phyloP scores from a whole-genome alignment of 1,140 invertebrate genomes.

The Drosophila sproati region DNA sequence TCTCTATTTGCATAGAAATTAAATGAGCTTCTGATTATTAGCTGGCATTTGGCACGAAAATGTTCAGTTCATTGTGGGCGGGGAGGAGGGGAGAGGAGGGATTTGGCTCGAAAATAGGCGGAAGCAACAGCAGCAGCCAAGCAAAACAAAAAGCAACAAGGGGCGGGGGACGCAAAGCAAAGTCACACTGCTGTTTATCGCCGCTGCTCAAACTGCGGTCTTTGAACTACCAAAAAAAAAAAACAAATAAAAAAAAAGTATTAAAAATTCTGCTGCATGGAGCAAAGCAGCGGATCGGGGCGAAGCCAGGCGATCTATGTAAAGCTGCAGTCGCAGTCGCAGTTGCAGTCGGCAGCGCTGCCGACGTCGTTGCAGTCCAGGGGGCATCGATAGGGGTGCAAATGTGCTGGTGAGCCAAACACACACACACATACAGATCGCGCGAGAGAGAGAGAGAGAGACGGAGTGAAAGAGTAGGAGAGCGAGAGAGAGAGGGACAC shows the following conservation, averaged over 20 bases:
- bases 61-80: too few species aligned
- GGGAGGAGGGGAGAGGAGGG: too few species aligned
- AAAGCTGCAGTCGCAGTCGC: constrained; percentile 33
- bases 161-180: constrained; percentile 5
- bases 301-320: constrained; percentile 59
- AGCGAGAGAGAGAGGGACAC: constrained; percentile 2
- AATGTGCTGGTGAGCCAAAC: constrained; percentile 27
- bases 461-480: background rate
- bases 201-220: constrained; percentile 44
- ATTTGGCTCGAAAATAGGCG: constrained; percentile 2
- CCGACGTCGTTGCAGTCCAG: constrained; percentile 34
- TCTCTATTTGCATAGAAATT: too few species aligned
- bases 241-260: constrained; percentile 3
- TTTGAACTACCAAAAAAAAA: constrained; percentile 63
- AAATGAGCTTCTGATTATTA: too few species aligned
- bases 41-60: too few species aligned
- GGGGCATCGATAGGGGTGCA: constrained; percentile 32
- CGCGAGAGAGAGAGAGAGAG: constrained; percentile 13
- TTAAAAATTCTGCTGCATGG: background rate
- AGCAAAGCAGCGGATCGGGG: background rate
- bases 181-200: constrained; percentile 17
- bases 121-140: constrained; percentile 7
- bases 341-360: background rate
- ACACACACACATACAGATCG: constrained; percentile 2
- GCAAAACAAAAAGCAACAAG: constrained; percentile 6